phyloP scores from a whole-genome alignment of 2,113 vertebrate species.

The Tricholaema leucomelas region DNA sequence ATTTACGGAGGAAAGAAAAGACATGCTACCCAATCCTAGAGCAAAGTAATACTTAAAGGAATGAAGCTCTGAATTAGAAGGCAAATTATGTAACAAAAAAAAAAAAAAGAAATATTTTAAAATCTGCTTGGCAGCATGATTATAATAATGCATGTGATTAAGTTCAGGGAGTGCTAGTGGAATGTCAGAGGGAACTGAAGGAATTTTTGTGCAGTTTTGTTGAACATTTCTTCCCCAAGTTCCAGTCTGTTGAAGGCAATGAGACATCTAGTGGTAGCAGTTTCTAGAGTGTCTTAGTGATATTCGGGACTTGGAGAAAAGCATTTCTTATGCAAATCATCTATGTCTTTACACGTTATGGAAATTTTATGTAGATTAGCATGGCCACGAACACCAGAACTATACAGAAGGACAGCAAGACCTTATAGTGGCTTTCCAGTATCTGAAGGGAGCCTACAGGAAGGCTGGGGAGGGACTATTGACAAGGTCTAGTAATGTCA shows the following conservation, averaged over 20 bases:
- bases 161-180: slow-evolving; percentile 66
- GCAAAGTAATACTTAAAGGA: background rate
- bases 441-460: too few relatives aligned
- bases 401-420: background rate
- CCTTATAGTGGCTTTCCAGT: too few relatives aligned
- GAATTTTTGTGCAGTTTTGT: slow-evolving; percentile 71
- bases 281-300: background rate
- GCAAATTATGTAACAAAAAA: slow-evolving; percentile 74
- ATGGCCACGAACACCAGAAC: background rate
- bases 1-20: background rate
- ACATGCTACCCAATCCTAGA: background rate
- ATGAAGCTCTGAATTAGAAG: background rate
- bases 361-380: background rate
- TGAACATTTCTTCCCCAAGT: slow-evolving; percentile 7
- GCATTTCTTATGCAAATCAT: slow-evolving; percentile 1
- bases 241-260: slow-evolving; percentile 16
- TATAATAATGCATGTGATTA: slow-evolving; percentile 77
- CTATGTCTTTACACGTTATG: background rate
- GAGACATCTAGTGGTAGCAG: slow-evolving; percentile 57
- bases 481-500: too few relatives aligned
- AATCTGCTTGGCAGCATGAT: slow-evolving; percentile 78
- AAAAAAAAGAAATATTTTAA: slow-evolving; percentile 76
- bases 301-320: background rate
- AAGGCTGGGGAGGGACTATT: too few relatives aligned
- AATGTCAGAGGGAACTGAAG: slow-evolving; percentile 73